Conservation (phyloP, 2,888 invertebrate genomes). For the Drosophila paracracens region DNA sequence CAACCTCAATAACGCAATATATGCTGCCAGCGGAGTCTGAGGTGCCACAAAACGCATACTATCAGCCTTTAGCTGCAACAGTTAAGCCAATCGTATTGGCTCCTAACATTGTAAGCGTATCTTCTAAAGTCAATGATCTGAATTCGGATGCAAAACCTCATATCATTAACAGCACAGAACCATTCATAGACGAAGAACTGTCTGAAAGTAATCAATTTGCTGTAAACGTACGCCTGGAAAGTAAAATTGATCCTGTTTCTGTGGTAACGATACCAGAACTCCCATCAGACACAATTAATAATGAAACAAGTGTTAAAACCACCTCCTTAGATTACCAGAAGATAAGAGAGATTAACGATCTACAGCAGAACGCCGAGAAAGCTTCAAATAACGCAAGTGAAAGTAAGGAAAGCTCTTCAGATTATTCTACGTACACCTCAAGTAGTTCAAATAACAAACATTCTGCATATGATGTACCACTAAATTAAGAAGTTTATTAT, state of each 20-base stretch:
- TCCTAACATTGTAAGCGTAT: neutral
- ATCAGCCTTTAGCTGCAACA: neutral
- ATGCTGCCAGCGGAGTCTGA: neutral
- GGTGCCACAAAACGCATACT: neutral
- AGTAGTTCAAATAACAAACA: neutral
- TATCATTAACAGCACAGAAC: neutral
- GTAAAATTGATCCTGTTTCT: neutral
- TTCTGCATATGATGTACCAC: conserved; percentile 20
- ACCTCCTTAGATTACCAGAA: neutral
- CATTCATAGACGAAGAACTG: neutral
- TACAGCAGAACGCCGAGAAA: neutral
- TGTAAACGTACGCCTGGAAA: neutral
- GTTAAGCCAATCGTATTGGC: neutral
- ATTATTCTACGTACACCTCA: neutral
- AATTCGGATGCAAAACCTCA: neutral
- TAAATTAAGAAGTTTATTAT: conserved; percentile 9
- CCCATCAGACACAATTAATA: neutral
- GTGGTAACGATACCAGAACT: too few relatives aligned
- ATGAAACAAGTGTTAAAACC: neutral
- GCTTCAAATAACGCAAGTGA: neutral
- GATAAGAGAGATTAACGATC: neutral
- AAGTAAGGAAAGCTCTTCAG: too few relatives aligned
- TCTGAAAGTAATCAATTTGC: neutral
- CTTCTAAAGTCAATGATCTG: neutral
- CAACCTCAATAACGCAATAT: neutral